phyloP scores from a whole-genome alignment of 2,113 vertebrate genomes.

The Agapornis roseicollis region DNA sequence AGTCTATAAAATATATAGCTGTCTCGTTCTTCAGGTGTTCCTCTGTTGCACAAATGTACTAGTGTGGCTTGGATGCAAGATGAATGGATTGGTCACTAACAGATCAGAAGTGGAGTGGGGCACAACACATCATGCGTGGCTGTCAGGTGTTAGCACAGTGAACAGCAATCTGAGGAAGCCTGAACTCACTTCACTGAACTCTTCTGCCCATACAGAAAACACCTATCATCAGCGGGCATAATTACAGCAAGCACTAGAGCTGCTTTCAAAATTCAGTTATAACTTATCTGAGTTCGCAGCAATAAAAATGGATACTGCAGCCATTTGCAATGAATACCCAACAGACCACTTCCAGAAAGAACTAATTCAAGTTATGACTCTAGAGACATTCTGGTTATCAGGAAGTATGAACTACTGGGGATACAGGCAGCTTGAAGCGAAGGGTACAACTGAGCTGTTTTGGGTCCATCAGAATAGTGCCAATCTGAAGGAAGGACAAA shows the following conservation, averaged over 20 bases:
- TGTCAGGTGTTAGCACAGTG: fast-evolving
- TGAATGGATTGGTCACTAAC: neutral
- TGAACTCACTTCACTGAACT: neutral
- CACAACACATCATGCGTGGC: neutral
- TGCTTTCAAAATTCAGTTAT: neutral
- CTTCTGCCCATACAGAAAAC: neutral
- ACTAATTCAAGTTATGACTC: too few species aligned
- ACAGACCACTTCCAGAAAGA: neutral
- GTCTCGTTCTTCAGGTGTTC: neutral
- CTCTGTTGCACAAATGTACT: neutral
- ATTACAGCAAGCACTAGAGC: neutral
- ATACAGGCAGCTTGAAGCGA: neutral
- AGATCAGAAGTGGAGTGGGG: neutral
- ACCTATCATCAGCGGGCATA: neutral
- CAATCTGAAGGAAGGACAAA: neutral
- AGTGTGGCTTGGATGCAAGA: neutral
- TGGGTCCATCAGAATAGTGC: neutral
- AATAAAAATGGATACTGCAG: neutral
- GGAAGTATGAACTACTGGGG: neutral
- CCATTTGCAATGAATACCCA: neutral
- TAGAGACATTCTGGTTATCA: too few species aligned
- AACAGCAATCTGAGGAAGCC: neutral
- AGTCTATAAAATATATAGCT: neutral
- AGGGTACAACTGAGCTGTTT: neutral
- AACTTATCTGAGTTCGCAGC: neutral